Percentiles rank a stretch among this genome's conserved stretches.
Conservation (phyloP, 2,888 invertebrate species). For the Drosophila yooni region DNA sequence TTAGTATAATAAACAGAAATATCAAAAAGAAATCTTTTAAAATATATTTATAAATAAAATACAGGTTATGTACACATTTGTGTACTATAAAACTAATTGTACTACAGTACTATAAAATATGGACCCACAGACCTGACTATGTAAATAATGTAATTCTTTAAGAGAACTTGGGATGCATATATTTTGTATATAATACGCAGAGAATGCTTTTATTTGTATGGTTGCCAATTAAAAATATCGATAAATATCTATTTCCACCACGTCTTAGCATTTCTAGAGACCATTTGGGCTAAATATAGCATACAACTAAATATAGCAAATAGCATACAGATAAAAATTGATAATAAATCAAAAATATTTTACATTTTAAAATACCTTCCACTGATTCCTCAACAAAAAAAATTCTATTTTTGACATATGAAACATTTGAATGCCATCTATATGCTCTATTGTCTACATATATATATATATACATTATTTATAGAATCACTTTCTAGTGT, state of each 20-base stretch:
- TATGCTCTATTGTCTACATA: slow-evolving; percentile 1
- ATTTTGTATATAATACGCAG: not conserved
- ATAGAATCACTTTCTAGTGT: not conserved
- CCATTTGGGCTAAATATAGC: slow-evolving; percentile 2
- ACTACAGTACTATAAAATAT: not conserved
- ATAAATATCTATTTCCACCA: not conserved
- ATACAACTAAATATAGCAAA: slow-evolving; percentile 1
- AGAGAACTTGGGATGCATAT: not conserved
- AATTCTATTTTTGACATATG: slow-evolving; percentile 10
- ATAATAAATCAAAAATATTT: slow-evolving; percentile 10
- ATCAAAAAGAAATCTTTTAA: not conserved
- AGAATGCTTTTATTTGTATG: not conserved
- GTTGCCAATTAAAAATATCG: not conserved
- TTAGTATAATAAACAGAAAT: slow-evolving; percentile 32
- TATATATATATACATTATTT: not conserved
- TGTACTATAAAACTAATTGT: not conserved
- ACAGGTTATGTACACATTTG: not conserved
- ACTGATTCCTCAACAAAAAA: not conserved
- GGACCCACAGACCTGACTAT: not conserved
- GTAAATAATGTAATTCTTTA: not conserved
- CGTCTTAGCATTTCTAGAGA: not conserved
- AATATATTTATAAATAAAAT: not conserved
- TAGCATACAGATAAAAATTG: slow-evolving; percentile 2
- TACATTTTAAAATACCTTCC: not conserved
- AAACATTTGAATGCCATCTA: slow-evolving; percentile 2